These are phyloP conservation scores for Sebastes nivosus DNA, from an alignment of 2,797 vertebrate species.

Conservation along the genomic window DNA sequence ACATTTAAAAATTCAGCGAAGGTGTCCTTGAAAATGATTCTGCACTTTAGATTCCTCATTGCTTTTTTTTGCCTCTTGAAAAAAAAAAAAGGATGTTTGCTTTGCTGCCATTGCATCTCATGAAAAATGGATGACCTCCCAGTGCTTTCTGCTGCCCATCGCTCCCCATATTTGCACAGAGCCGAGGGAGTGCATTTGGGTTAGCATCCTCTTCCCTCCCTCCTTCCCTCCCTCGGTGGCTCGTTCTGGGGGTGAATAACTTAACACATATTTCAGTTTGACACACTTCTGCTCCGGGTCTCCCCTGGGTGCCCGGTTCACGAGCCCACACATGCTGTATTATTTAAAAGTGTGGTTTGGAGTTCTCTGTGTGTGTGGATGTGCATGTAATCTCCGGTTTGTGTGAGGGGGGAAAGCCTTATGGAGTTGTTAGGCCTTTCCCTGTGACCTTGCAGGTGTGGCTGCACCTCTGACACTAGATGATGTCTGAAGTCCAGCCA, in stretches of 20 bases:
- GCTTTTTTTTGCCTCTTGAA: slow-evolving; percentile 51
- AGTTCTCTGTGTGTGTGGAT: slow-evolving; percentile 23
- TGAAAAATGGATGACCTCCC: slow-evolving; percentile 83
- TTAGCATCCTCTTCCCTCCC: slow-evolving; percentile 46
- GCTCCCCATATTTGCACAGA: slow-evolving; percentile 66
- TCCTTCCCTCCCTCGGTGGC: slow-evolving; percentile 10
- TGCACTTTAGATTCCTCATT: slow-evolving; percentile 53
- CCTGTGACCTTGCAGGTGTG: slow-evolving; percentile 47
- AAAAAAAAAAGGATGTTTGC: slow-evolving; percentile 74
- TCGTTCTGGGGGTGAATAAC: slow-evolving; percentile 72
- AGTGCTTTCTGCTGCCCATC: slow-evolving; percentile 65
- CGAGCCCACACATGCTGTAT: slow-evolving; percentile 75
- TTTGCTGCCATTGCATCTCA: slow-evolving; percentile 74
- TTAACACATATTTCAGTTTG: slow-evolving; percentile 81
- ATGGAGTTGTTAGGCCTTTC: slow-evolving; percentile 29
- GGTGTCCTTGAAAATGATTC: slow-evolving; percentile 59
- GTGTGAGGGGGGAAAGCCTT: slow-evolving; percentile 12
- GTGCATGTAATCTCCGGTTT: slow-evolving; percentile 45
- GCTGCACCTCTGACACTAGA: slow-evolving; percentile 21
- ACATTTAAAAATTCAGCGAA: slow-evolving; percentile 36
- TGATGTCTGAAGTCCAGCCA: slow-evolving; percentile 6
- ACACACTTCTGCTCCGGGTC: slow-evolving; percentile 75
- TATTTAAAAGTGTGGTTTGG: slow-evolving; percentile 71
- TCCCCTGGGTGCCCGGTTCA: slow-evolving; percentile 69
- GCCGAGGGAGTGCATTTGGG: slow-evolving; percentile 66